Evolutionary conservation across 2,113 vertebrate species (phyloP).

Genomic region (Stomatorhinus ivindoensis): DNA sequence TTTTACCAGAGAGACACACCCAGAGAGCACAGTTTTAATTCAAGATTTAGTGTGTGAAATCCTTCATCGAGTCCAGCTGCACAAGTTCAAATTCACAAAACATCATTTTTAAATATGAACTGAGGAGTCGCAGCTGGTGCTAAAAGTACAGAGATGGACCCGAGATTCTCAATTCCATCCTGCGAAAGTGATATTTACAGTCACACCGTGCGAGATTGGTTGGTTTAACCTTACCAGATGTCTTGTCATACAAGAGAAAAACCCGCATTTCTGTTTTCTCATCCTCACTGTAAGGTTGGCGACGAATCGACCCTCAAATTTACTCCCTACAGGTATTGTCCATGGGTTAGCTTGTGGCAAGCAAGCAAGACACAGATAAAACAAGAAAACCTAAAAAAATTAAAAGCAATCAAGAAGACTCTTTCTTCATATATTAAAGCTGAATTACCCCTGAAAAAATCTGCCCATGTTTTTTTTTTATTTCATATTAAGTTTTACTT

Average conservation of each 20-base stretch:
- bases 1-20: slow-evolving; percentile 28
- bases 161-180: slow-evolving; percentile 62
- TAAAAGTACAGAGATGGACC: slow-evolving; percentile 59
- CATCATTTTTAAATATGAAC: slow-evolving; percentile 44
- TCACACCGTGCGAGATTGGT: slow-evolving; percentile 65
- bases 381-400: slow-evolving; percentile 33
- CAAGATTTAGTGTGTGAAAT: slow-evolving; percentile 66
- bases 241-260: slow-evolving; percentile 54
- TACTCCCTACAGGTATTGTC: slow-evolving; percentile 61
- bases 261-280: slow-evolving; percentile 51
- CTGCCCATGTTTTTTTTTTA: slow-evolving; percentile 11
- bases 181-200: slow-evolving; percentile 74
- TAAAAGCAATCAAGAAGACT: slow-evolving; percentile 44
- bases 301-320: slow-evolving; percentile 67
- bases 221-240: slow-evolving; percentile 50
- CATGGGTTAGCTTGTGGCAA: slow-evolving; percentile 66
- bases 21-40: slow-evolving; percentile 68
- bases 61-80: slow-evolving; percentile 60
- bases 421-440: slow-evolving; percentile 48
- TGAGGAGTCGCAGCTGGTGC: slow-evolving; percentile 60
- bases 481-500: slow-evolving; percentile 38
- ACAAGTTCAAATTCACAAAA: slow-evolving; percentile 62
- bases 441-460: slow-evolving; percentile 51
- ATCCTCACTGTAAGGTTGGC: slow-evolving; percentile 47
- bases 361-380: slow-evolving; percentile 52